Base-by-base conservation (phyloP, 2,888 invertebrate genomes). In the Fragum whitleyi region DNA sequence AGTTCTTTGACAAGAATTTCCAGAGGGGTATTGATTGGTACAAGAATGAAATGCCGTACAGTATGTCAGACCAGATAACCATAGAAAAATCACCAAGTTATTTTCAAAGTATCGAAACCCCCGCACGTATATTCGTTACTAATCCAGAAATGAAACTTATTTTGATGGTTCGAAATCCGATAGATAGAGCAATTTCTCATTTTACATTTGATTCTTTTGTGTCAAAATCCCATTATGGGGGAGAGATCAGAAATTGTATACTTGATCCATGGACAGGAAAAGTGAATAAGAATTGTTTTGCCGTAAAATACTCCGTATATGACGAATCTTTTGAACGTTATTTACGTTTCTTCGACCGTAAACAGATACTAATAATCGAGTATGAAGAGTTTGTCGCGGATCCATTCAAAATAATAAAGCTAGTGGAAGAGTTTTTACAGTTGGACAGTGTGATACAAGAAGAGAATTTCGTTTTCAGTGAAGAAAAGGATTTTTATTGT, bases 21-120 rank as follows among this genome's bases (percentile, higher is more conserved):
- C 96, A 96, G 74, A 95, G 96, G 86, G 99, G 99, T 0, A 95
- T 98, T 77, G 97, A 98, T 79, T 99, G 98, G 98, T 99, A 99
- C 77, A 79, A 89, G 14, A 87, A 90, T 57, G 97, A 97, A 94
- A 98, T 98, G 98, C 98, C 98, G 11, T 96, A 96, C 91, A 69
- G 62, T n/a, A 97, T 97, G 94, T 96, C 96, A 84, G 97, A 97
- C 51, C 98, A 98, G 94, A 96, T 98, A 86, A 98, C 98, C 75
- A 97, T 98, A 90, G 99, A 99, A 94, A 99, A 99, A 94, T 98
- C 98, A 89, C 99, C 99, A 9, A 98, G 98, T 91, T 99, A 99
- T 94, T 99, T 99, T 95, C 97, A 98, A 57, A 97, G 97, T 77
- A 96, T 97, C 6, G 96, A 97, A 95, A 98, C 97, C 36, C 98